Evolutionary conservation across 1,140 invertebrate species (phyloP), one percentile per base, ranked within the genome.

Genomic region (Papilio aristodemus): DNA sequence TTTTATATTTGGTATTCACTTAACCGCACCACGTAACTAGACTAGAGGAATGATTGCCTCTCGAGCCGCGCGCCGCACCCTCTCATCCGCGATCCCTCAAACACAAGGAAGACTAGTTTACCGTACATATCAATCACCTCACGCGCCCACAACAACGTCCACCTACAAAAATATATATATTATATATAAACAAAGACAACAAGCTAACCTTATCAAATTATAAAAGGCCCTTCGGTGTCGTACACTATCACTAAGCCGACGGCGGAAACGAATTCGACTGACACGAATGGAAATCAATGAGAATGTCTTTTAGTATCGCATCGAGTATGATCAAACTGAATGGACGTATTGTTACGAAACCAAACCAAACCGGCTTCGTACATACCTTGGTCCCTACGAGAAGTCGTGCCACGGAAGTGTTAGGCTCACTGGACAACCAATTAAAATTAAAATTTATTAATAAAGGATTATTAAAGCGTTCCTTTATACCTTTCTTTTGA

Each of bases 11-110:
- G 89, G 89, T 91, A 91, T 91, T 88, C 78, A 78, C 81, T 84
- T 89, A 86, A 85, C 79, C 89, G 89, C 89, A 91, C 89, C 87
- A 91, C 87, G 85, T 83, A 88, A 85, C 86, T 87, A 88, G 89
- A 91, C 89, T 91, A 91, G 89, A 91, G 89, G 89, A 87, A 85
- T 89, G 86, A 87, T 89, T 88, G 89, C 89, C 87, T 89, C 87
- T 88, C 80, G 83, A 81, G 85, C 75, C 46, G 60, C 60, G 63
- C 70, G 57, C 69, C 75, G 67, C 76, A 79, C 70, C 76, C 75
- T 73, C 73, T 70, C 73, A 73, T 73, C 73, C 83, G 79, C 81
- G 71, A 79, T 78, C 79, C 80, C 79, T 78, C 85, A 74, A 82
- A 80, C 81, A 85, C 82, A 91, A 90, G 89, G 89, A 91, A 91